Base-by-base conservation (phyloP, 2,797 vertebrate species). In the Rhinatrema bivittatum region DNA sequence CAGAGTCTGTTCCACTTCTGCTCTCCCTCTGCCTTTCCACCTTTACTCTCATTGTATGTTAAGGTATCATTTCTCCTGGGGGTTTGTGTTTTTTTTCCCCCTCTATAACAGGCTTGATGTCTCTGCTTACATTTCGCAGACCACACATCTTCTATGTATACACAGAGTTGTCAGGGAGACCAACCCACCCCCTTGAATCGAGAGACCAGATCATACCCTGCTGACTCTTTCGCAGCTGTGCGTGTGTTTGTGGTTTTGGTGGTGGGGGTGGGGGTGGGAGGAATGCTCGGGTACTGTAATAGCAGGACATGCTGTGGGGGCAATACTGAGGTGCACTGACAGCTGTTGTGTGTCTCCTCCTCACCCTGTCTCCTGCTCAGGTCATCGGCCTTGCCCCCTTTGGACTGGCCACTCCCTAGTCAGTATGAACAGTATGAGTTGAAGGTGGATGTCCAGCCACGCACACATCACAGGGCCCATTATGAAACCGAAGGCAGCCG, bases 401-500 rank as follows among this genome's bases (percentile, higher is more conserved):
- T 95, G 7, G 91, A 95, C 53, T 95, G 91, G 91, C 91, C 91
- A 8, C 74, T 95, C 37, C 91, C 91, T 1, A 85, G 84, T 50
- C 91, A 93, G 64, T 93, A 88, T 22, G 91, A 94, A 56, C 89
- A 90, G 53, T 86, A 87, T 11, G 91, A 93, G 58, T 72, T 95
- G 60, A 86, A 85, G 14, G 87, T 95, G 0, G 91, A 95, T 52
- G 88, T 93, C 18, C 91, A 95, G 72, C 91, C 91, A 4, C 78
- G 91, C 11, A 88, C 90, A 1, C 89, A 94, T 60, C 91, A 94
- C 53, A 77, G 91, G 9, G 91, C 91, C 36, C 91, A 95, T 68
- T 95, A 95, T 2, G 91, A 95, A 76, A 95, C 91, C 0, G 91
- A 95, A 65, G 91, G 91, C 36, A 95, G 91, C 65, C 57, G 91